Base-by-base conservation (phyloP, 2,797 vertebrate genomes). In the Esox lucius region DNA sequence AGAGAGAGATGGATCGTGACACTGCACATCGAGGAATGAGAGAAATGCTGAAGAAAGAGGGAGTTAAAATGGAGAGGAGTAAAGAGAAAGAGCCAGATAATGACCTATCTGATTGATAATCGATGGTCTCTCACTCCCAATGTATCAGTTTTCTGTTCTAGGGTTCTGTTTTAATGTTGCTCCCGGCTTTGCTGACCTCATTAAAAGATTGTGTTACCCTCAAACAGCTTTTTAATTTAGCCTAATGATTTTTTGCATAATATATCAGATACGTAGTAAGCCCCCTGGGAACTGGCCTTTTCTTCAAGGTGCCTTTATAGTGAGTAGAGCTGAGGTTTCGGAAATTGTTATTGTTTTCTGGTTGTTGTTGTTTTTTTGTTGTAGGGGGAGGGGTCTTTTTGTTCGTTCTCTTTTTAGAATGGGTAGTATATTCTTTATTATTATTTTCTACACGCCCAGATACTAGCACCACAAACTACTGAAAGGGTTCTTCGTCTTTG, bases 161-260 rank as follows among this genome's bases (percentile, higher is more conserved):
- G 84, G 88, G 90, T 93, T 92, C 90, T 93, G 90, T 93, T 94
- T 94, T 93, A 94, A 94, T 94, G 93, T 94, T 84, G 87, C 87
- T 88, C 83, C 83, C 89, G 81, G 77, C 88, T 87, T 93, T 87
- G 71, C 91, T 93, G 92, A 92, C 91, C 94, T 94, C 94, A 94
- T 95, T 94, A 94, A 94, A 94, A 87, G 91, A 91, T 95, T 90
- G 84, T 85, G 92, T 94, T 95, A 93, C 94, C 90, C 91, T 94
- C 93, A 94, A 95, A 94, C 92, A 94, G 93, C 92, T 94, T 94
- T 94, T 95, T 95, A 94, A 94, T 95, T 95, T 94, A 93, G 91
- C 91, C 87, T 94, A 94, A 94, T 94, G 94, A 95, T 94, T 95
- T 93, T 92, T 91, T 91, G 93, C 90, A 94, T 94, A 94, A 92